Evolutionary conservation across 2,113 vertebrate genomes (phyloP).

Genomic region (Atlantisia rogersi): DNA sequence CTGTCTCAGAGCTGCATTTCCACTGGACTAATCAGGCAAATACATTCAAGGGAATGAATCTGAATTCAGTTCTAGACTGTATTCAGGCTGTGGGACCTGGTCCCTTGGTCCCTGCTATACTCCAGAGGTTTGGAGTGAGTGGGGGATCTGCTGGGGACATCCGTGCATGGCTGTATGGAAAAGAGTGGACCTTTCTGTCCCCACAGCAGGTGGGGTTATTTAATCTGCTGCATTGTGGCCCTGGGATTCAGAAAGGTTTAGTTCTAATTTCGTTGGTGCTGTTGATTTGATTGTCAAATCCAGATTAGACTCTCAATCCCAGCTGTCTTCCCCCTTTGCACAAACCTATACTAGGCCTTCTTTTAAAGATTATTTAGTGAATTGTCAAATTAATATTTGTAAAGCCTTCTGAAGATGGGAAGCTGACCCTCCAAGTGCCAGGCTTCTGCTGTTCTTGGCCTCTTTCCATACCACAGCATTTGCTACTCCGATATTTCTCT

Average conservation of each 20-base stretch:
- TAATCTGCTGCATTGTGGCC: neutral
- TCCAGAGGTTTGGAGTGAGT: accelerated
- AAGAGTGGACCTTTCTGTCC: neutral
- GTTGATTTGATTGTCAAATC: neutral
- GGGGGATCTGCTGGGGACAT: accelerated
- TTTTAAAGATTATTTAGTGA: neutral
- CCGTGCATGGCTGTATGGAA: neutral
- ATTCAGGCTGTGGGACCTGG: neutral
- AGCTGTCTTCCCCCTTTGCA: neutral
- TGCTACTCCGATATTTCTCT: neutral
- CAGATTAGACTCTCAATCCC: neutral
- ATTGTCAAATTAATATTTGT: neutral
- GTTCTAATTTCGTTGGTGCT: neutral
- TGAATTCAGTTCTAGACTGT: neutral
- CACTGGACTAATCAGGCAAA: neutral
- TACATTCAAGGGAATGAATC: neutral
- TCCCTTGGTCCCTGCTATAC: accelerated
- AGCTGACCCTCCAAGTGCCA: neutral
- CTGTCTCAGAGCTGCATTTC: neutral
- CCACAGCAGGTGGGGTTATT: neutral
- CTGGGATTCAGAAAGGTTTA: neutral
- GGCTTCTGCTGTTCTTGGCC: neutral
- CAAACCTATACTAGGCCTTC: neutral
- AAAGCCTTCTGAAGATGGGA: neutral
- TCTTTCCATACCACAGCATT: neutral